These are phyloP conservation scores for Tachystola acroxantha DNA, from an alignment of 2,888 invertebrate species.

Conservation along the genomic window DNA sequence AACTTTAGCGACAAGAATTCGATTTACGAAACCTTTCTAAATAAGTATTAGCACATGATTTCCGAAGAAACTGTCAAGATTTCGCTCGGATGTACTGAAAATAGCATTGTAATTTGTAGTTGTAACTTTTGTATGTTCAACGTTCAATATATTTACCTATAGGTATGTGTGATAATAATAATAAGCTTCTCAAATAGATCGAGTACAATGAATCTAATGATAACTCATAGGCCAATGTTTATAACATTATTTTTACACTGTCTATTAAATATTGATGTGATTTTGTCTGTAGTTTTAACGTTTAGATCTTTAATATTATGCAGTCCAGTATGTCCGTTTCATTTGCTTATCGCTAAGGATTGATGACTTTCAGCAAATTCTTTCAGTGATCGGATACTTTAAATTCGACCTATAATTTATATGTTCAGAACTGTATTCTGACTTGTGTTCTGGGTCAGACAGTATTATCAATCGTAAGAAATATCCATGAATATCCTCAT, in stretches of 20 bases:
- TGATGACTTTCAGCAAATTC: no score
- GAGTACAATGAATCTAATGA: constrained; percentile 69
- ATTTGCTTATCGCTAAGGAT: constrained; percentile 15
- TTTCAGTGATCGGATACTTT: no score
- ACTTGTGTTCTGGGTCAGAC: no score
- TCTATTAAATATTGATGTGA: constrained; percentile 66
- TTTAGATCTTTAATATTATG: constrained; percentile 36
- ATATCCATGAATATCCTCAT: not conserved
- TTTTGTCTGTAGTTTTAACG: constrained; percentile 62
- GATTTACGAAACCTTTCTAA: no score
- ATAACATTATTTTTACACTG: constrained; percentile 76
- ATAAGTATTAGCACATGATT: no score
- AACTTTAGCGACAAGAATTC: no score
- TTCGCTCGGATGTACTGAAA: no score
- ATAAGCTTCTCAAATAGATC: constrained; percentile 74
- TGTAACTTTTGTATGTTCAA: constrained; percentile 64
- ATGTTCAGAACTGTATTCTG: no score
- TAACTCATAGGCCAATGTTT: constrained; percentile 71
- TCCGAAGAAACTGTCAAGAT: no score
- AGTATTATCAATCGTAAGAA: not conserved
- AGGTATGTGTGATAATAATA: constrained; percentile 74
- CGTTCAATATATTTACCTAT: constrained; percentile 55
- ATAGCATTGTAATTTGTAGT: constrained; percentile 29
- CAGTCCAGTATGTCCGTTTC: constrained; percentile 49
- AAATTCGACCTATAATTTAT: no score